These are phyloP conservation scores for Punctoribates punctum DNA, from an alignment of 2,888 invertebrate genomes.

Conservation along the genomic window DNA sequence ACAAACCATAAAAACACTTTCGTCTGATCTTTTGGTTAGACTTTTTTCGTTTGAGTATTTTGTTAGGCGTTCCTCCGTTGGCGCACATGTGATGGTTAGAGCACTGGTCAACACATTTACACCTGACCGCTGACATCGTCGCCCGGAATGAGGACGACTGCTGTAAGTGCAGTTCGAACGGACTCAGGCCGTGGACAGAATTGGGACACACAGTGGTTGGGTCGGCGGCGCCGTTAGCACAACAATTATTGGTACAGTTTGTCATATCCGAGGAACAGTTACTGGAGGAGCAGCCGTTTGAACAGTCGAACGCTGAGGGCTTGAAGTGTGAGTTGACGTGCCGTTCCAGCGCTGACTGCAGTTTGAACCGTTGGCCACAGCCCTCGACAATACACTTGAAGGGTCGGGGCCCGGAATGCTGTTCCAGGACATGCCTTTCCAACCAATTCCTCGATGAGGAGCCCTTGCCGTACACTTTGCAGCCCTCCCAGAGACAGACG, in stretches of 20 bases:
- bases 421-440: conserved; percentile 60
- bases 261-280: conserved; percentile 26
- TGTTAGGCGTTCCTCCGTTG: conserved; percentile 30
- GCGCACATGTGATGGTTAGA: background rate
- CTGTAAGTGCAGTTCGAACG: conserved; percentile 25
- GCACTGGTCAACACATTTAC: background rate
- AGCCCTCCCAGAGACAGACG: conserved; percentile 80
- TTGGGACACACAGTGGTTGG: background rate
- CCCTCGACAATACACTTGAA: conserved; percentile 93
- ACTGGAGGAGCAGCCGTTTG: background rate
- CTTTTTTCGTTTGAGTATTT: conserved; percentile 33
- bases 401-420: conserved; percentile 56
- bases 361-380: conserved; percentile 64
- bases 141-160: background rate
- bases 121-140: conserved; percentile 16
- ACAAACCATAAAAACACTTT: conserved; percentile 21
- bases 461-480: conserved; percentile 87
- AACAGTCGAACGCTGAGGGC: background rate
- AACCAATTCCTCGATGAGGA: conserved; percentile 91
- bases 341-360: conserved; percentile 70
- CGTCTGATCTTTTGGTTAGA: conserved; percentile 11
- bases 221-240: background rate
- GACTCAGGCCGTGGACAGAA: background rate
- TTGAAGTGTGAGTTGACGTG: conserved; percentile 58
- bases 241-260: background rate